Conservation (phyloP, 2,797 vertebrate genomes). For the Sciaenops ocellatus region DNA sequence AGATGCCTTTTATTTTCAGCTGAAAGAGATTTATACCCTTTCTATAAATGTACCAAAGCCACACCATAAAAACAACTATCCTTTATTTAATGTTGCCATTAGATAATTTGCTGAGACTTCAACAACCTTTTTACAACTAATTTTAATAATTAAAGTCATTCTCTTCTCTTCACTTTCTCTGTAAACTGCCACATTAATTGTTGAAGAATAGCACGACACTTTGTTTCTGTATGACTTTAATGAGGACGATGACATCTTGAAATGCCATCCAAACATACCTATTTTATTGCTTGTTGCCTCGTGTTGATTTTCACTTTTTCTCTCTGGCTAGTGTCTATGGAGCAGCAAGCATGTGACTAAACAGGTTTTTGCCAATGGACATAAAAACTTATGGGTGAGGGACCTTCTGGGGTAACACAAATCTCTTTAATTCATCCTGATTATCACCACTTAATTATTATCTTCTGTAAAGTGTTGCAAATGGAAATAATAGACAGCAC, state of each 20-base stretch:
- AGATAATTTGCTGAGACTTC: constrained; percentile 42
- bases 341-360: constrained; percentile 28
- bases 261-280: constrained; percentile 10
- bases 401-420: constrained; percentile 34
- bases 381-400: constrained; percentile 46
- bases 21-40: constrained; percentile 29
- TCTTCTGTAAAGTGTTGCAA: constrained; percentile 56
- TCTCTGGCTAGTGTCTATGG: background rate
- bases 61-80: constrained; percentile 20
- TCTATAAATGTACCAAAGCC: background rate
- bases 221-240: constrained; percentile 35
- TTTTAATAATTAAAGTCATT: constrained; percentile 26
- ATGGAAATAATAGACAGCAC: constrained; percentile 64
- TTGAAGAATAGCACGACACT: constrained; percentile 4
- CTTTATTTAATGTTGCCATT: constrained; percentile 27
- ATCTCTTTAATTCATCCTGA: constrained; percentile 46
- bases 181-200: constrained; percentile 40
- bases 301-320: background rate
- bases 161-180: background rate
- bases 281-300: constrained; percentile 3
- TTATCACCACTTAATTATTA: constrained; percentile 72
- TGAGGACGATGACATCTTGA: constrained; percentile 27
- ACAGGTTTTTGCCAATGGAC: constrained; percentile 35
- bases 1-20: constrained; percentile 31
- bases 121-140: constrained; percentile 7